Evolutionary conservation across 2,888 invertebrate genomes (phyloP), one percentile per base, ranked within the genome.

Genomic region (Tachystola acroxantha): DNA sequence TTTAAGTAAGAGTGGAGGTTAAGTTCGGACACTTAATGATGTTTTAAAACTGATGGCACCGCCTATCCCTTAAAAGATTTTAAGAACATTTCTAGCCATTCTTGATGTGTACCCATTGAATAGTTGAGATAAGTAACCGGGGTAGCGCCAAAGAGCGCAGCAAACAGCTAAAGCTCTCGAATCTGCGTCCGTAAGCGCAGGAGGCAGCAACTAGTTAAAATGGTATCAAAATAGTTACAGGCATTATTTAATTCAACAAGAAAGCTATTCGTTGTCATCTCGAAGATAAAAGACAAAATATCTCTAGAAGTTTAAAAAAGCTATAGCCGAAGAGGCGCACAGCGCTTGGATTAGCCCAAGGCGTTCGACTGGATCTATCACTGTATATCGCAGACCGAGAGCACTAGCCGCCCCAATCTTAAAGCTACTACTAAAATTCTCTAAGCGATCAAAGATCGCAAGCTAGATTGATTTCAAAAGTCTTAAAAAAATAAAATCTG

Each of bases 401-500:
- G 78, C 82, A 68, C 67, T 66, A 73, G 74, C 78, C 80, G 80
- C 69, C 52, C 64, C 59, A 69, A 64, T 72, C 81, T 84, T 82
- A 80, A 75, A 82, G 82, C 84, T 84, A 84, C 79, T 79, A 81
- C 80, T 80, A 81, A 67, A 77, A 73, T 74, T 77, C 58, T 73
- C 80, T 84, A 81, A 67, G 61, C 85, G 84, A 81, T 82, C 85
- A 75, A 77, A 71, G 82, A 84, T 75, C 84, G 85, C 75, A 85
- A 85, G 86, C 86, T 85, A 85, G 69, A 64, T 76, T 71, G 73
- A 76, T 76, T 77, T 84, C 74, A 84, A 85, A 86, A 85, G 79
- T 82, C 74, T 86, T 86, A 86, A 84, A 86, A 86, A 86, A 86
- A 86, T 86, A 86, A 86, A 85, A 85, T 86, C 82, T 86, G 82